Evolutionary conservation across 2,888 invertebrate species (phyloP), one percentile per base, ranked within the genome.

Genomic region (Leistus spinibarbis): DNA sequence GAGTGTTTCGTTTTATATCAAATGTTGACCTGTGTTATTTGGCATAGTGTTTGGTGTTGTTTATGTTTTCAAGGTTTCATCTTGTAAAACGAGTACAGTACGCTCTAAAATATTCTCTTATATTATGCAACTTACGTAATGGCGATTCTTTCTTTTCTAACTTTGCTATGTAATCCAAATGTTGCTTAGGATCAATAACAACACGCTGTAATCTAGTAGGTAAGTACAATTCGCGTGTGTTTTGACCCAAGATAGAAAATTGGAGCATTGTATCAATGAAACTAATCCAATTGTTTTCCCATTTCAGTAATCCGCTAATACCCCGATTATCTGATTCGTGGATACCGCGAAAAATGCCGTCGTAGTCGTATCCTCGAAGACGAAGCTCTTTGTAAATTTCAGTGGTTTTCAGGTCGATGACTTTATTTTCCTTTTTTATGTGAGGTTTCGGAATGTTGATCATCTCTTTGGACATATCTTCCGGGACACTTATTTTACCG

Each of bases 251-350:
- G 81, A 98, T 94, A 69, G 92, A 91, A 84, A 96, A 96, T 86
- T 99, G 99, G 63, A 99, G 89, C 94, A 99, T 95, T 0, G 97
- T 96, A 84, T 99, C 99, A 86, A 98, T 92, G 86, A 93, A 99
- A 62, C 97, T 92, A 75, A 98, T 91, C 98, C 98, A 99, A 86
- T 98, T 95, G 79, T 92, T 91, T 73, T 90, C 90, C 98, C 98
- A 99, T 77, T 90, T 88, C 78, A 99, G 88, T 81, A 90, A 88
- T 56, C 96, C 98, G 78, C 83, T 85, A 0, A 87, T 84, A 69
- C 94, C 94, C 80, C 89, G 88, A 80, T 93, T 90, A 83, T 96
- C 94, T 0, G 95, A 90, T 40, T 88, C 85, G 17, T 88, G 84
- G 79, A 98, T 93, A 65, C 97, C 97, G 80, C 91, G 90, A 89